Conservation (phyloP, 2,797 vertebrate genomes). For the Alouatta caraya region DNA sequence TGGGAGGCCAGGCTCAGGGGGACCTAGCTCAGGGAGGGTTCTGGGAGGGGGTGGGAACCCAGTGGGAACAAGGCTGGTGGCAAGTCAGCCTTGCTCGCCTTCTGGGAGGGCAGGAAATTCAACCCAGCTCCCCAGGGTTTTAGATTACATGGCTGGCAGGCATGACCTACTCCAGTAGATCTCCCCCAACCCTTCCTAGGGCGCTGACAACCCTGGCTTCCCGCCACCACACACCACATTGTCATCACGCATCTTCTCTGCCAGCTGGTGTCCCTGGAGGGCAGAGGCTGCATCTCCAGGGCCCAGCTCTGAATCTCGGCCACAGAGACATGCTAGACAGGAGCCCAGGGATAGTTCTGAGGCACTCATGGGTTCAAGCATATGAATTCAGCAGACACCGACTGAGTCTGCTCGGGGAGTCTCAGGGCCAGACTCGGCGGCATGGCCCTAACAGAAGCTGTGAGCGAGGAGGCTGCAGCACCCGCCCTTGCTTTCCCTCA, state of each 20-base stretch:
- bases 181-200: neutral
- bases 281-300: neutral
- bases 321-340: too few relatives aligned
- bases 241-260: neutral
- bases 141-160: rapidly evolving
- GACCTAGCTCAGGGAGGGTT: rapidly evolving
- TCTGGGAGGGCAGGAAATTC: neutral
- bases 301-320: neutral
- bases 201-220: neutral
- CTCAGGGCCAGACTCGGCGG: neutral
- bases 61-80: rapidly evolving
- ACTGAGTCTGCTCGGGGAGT: rapidly evolving
- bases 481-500: neutral
- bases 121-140: too few relatives aligned
- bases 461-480: rapidly evolving
- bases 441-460: neutral
- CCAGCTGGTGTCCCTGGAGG: neutral
- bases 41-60: rapidly evolving
- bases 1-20: neutral
- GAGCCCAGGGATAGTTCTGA: neutral
- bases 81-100: neutral
- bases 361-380: too few relatives aligned
- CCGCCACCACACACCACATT: neutral
- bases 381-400: neutral
- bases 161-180: neutral